Evolutionary conservation across 2,113 vertebrate species (phyloP), one percentile per base, ranked within the genome.

Genomic region (Burhinus oedicnemus): DNA sequence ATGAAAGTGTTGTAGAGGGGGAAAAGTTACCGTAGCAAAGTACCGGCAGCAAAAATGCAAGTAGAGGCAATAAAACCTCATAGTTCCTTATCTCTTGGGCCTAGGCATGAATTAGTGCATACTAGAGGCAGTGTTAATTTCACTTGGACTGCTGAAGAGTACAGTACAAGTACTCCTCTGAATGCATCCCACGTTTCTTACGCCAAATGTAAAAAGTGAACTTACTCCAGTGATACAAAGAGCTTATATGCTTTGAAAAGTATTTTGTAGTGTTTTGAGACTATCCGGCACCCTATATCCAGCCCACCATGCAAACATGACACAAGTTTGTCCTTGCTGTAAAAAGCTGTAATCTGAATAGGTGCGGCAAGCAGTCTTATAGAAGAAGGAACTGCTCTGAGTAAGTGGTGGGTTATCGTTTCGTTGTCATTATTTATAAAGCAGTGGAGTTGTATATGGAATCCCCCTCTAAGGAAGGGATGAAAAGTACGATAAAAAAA

Each of bases 91-190:
- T 21, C 15, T 71, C 36, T 25, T 52, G 16, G 13, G 74, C 15
- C 3, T 40, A 40, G 30, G 23, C 0, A 0, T 47, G 30, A 52
- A 21, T 42, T 52, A n/a, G 47, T 4, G 1, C 1, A 0, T 23
- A 2, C 17, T 29, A 9, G 34, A 34, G 11, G 9, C 8, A 21
- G 15, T 32, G 80, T 60, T 62, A 14, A 62, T 69, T 8, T 62
- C 58, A 4, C 13, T 47, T 32, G 45, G 51, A 3, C 15, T 11
- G 8, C 18, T 27, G 60, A 32, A 44, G 62, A 69, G 19, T 8
- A 1, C 5, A 16, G 64, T 11, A 11, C 0, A 4, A 5, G 15
- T 25, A 6, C 7, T 17, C 9, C 49, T 58, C 18, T 12, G 57
- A 64, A 5, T n/a, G 62, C 38, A 15, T 49, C 23, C 51, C 18